phyloP scores from a whole-genome alignment of 2,888 invertebrate species.

The Adelphocoris suturalis region DNA sequence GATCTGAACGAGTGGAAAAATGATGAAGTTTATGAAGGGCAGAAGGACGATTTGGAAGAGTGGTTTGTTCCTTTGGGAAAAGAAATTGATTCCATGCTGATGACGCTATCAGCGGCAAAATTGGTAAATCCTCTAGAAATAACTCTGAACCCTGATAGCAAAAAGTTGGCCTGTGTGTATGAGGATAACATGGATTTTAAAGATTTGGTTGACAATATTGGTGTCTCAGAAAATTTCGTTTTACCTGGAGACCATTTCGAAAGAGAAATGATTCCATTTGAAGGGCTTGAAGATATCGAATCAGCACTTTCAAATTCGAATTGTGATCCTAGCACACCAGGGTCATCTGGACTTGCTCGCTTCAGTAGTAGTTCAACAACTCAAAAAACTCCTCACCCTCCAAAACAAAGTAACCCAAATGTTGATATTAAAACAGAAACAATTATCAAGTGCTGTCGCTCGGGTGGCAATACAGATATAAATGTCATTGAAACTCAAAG shows the following conservation, averaged over 20 bases:
- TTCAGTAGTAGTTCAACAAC: slow-evolving; percentile 35
- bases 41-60: background rate
- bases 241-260: background rate
- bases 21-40: background rate
- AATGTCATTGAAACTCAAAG: slow-evolving; percentile 70
- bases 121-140: background rate
- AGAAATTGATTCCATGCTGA: slow-evolving; percentile 46
- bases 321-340: background rate
- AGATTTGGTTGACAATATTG: background rate
- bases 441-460: slow-evolving; percentile 50
- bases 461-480: slow-evolving; percentile 59
- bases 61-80: slow-evolving; percentile 40
- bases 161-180: background rate
- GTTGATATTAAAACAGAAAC: slow-evolving; percentile 62
- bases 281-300: background rate
- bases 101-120: background rate
- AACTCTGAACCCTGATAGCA: background rate
- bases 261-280: background rate
- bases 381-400: background rate
- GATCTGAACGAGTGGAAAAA: background rate
- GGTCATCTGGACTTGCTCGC: background rate
- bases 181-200: background rate
- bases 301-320: background rate
- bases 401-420: slow-evolving; percentile 50
- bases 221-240: background rate